Conservation (phyloP, 2,797 vertebrate species). For the Pseudotriccus pelzelni region DNA sequence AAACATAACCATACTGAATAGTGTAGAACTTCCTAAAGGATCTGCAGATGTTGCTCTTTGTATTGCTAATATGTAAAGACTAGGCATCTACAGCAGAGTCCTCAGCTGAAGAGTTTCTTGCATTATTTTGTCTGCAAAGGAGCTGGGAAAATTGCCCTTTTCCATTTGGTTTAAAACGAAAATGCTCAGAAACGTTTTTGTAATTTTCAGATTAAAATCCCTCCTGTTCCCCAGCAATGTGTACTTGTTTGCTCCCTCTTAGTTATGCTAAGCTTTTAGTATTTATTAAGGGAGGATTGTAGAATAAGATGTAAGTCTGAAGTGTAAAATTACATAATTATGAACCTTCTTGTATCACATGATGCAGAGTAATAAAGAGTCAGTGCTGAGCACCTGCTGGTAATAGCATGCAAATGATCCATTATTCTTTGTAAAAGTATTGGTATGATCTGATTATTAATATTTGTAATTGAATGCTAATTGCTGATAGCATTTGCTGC, state of each 20-base stretch:
- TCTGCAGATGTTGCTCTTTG: slow-evolving; percentile 49
- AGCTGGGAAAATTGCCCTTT: slow-evolving; percentile 6
- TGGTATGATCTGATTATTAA: not conserved
- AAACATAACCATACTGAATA: not conserved
- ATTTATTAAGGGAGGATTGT: not conserved
- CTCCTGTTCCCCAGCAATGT: not conserved
- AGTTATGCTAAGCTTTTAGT: not conserved
- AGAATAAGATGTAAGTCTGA: not conserved
- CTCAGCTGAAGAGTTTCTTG: slow-evolving; percentile 43
- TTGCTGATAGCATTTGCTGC: not conserved
- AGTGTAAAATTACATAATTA: not conserved
- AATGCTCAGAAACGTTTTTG: not conserved
- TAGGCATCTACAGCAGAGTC: slow-evolving; percentile 6
- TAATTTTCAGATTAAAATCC: slow-evolving; percentile 2
- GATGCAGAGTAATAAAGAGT: not conserved
- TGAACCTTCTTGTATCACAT: not conserved
- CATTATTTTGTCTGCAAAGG: not conserved
- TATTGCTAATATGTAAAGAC: not conserved
- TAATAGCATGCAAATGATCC: slow-evolving; percentile 33
- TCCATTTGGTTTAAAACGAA: not conserved
- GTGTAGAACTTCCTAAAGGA: slow-evolving; percentile 35
- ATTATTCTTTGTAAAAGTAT: not conserved
- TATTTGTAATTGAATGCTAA: slow-evolving; percentile 10
- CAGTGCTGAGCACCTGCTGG: not conserved
- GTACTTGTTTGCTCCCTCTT: not conserved